phyloP scores from a whole-genome alignment of 2,888 invertebrate species.

The Pimpla rufipes region DNA sequence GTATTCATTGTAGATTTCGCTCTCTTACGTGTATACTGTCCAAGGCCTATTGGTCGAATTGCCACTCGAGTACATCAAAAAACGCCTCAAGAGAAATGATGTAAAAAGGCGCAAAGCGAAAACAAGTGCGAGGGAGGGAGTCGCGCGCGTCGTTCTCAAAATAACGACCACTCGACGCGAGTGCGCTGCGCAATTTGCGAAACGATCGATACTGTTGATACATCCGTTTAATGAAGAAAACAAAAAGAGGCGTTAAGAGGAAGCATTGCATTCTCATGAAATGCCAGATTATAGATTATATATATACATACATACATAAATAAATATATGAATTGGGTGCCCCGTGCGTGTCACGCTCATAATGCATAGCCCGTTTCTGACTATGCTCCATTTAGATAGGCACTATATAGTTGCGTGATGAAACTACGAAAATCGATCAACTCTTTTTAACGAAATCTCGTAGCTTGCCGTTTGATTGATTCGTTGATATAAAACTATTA shows the following conservation, averaged over 20 bases:
- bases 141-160: slow-evolving; percentile 43
- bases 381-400: slow-evolving; percentile 75
- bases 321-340: slow-evolving; percentile 66
- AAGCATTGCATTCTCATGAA: slow-evolving; percentile 46
- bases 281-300: slow-evolving; percentile 49
- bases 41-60: slow-evolving; percentile 72
- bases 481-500: slow-evolving; percentile 69
- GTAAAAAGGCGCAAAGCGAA: slow-evolving; percentile 34
- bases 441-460: slow-evolving; percentile 64
- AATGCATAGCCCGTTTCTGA: slow-evolving; percentile 63
- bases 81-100: slow-evolving; percentile 46
- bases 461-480: slow-evolving; percentile 68
- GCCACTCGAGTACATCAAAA: slow-evolving; percentile 64
- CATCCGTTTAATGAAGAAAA: slow-evolving; percentile 49
- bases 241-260: slow-evolving; percentile 21
- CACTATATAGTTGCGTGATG: slow-evolving; percentile 73
- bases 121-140: slow-evolving; percentile 10
- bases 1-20: slow-evolving; percentile 54
- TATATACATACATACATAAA: slow-evolving; percentile 38
- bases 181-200: slow-evolving; percentile 28
- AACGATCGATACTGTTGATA: slow-evolving; percentile 38
- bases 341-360: slow-evolving; percentile 65
- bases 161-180: slow-evolving; percentile 50
- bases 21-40: slow-evolving; percentile 66
- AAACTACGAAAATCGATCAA: slow-evolving; percentile 57